Conservation (phyloP, 2,113 vertebrate genomes). For the Tursiops truncatus region DNA sequence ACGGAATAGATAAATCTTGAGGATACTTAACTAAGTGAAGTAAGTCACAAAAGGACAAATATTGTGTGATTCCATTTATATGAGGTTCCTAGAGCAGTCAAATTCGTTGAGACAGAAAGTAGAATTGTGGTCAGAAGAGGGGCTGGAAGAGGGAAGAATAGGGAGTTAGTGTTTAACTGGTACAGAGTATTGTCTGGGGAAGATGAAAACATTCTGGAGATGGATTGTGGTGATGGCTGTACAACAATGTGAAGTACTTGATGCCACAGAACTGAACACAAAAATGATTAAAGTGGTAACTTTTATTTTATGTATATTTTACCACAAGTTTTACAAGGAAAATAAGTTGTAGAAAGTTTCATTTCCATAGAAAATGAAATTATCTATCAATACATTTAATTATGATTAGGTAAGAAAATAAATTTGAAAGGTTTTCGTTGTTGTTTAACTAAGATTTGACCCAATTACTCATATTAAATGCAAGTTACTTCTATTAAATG, state of each 20-base stretch:
- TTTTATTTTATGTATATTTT: neutral
- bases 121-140: neutral
- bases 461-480: neutral
- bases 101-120: neutral
- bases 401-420: neutral
- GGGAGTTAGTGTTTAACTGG: neutral
- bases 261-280: neutral
- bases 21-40: neutral
- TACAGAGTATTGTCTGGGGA: neutral
- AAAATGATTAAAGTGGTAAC: neutral
- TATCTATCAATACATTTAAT: neutral
- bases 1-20: neutral
- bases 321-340: neutral
- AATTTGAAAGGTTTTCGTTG: neutral
- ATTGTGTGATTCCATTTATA: neutral
- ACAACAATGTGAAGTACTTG: neutral
- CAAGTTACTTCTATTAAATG: neutral
- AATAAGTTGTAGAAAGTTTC: neutral
- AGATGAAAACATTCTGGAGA: neutral
- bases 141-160: neutral
- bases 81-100: neutral
- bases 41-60: neutral
- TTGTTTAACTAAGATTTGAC: neutral
- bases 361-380: neutral
- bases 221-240: neutral